Conservation (phyloP, 2,113 vertebrate species). For the Benitochromis conjunctus region DNA sequence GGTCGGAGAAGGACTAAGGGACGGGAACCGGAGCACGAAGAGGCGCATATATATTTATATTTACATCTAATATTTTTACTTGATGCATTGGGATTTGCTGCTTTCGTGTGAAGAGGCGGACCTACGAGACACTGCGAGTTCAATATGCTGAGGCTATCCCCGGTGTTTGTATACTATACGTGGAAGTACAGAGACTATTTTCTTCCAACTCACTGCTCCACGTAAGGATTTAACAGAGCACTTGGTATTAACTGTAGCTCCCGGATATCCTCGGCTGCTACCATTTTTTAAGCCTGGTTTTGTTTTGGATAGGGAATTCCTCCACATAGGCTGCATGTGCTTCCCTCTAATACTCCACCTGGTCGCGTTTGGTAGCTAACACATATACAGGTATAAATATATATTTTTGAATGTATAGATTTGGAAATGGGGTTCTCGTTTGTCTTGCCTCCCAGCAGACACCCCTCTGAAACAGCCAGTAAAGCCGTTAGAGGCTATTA, state of each 20-base stretch:
- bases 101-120: slow-evolving; percentile 63
- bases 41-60: background rate
- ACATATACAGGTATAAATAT: background rate
- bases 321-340: slow-evolving; percentile 24
- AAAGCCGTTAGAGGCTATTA: slow-evolving; percentile 22
- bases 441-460: background rate
- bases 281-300: background rate
- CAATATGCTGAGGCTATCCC: slow-evolving; percentile 59
- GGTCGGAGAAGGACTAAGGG: background rate
- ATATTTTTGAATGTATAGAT: background rate
- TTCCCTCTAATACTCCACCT: background rate
- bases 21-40: background rate
- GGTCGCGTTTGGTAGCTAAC: background rate
- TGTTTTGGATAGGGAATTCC: slow-evolving; percentile 36
- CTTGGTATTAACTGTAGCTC: background rate
- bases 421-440: slow-evolving; percentile 22
- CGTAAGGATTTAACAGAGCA: slow-evolving; percentile 50
- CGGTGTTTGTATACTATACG: slow-evolving; percentile 58
- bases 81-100: slow-evolving; percentile 58
- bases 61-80: background rate
- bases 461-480: slow-evolving; percentile 9
- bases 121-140: slow-evolving; percentile 38
- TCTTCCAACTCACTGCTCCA: slow-evolving; percentile 15
- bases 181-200: slow-evolving; percentile 67
- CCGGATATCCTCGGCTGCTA: background rate